Evolutionary conservation across 2,797 vertebrate genomes (phyloP), one percentile per base, ranked within the genome.

Genomic region (Gymnodraco acuticeps): DNA sequence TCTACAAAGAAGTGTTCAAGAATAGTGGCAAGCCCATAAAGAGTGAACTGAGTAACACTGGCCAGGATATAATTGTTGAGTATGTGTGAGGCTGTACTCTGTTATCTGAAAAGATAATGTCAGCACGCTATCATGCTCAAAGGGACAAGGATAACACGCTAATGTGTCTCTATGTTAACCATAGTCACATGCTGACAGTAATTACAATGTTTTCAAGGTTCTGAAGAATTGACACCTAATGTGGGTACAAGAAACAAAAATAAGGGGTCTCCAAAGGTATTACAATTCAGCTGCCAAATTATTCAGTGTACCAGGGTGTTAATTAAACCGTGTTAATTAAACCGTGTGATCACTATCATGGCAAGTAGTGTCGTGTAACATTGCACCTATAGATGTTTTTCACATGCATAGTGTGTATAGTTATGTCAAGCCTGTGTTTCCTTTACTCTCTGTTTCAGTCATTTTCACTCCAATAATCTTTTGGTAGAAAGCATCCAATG

Each of bases 391-490:
- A 8, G 23, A 56, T 8, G 1, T 67, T 67, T 61, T 55, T 41
- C 52, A 41, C 14, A 20, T 48, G 38, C 7, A 38, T 38, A 9
- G 5, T 55, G 19, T 8, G 5, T 23, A 19, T 33, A 10, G n/a
- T 5, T 4, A 11, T 55, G 3, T 60, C n/a, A 19, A n/a, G 19
- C 2, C 11, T 27, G 14, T 48, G 17, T 70, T 63, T 66, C 17
- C 31, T 42, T 75, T 41, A 52, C 33, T 62, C 27, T 50, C 12
- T 50, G 43, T 13, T 69, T 59, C 3, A 59, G 6, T 23, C 2
- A 0, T 47, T 70, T 42, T 67, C 19, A 38, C n/a, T 16, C 19
- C 43, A 54, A 69, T 77, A 8, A 27, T 45, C 9, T 65, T 73
- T 55, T 9, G 6, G 14, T 70, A 23, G 13, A 16, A 67, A 64